Base-by-base conservation (phyloP, 1,140 invertebrate genomes). In the Neuroterus valhalla region DNA sequence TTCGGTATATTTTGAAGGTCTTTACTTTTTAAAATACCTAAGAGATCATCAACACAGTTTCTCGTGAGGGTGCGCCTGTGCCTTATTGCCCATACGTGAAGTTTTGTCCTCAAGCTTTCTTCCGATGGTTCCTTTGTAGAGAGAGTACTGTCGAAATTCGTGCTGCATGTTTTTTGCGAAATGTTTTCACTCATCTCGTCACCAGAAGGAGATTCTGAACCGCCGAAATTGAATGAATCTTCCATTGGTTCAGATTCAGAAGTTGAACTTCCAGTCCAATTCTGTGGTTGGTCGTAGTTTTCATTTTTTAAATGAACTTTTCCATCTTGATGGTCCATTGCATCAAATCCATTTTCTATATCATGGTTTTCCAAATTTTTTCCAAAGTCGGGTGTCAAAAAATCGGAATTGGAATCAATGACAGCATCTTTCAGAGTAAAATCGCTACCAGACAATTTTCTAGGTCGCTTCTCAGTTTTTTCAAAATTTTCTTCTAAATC, bases 31-130 rank as follows among this genome's bases (percentile, higher is more conserved):
- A 75, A 67, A 23, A 66, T 14, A n/a, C 3, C 12, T 31, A 70
- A 52, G 23, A 74, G 55, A 66, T 72, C 66, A 19, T 72, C 38
- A 23, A 68, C 26, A 43, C 31, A 68, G 3, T 70, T 76, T 45
- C 71, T 55, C 12, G 66, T 75, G 50, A 71, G 19, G 15, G n/a
- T 50, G n/a, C 10, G n/a, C 10, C 48, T 50, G 15, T 50, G 19
- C 19, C 19, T 50, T 12, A 50, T 50, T 50, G 48, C 48, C 48
- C 48, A 50, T 5, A 50, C 17, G 2, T 50, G 48, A 15, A 50
- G 10, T 12, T 17, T 17, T 19, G 15, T 50, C 19, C 48, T 50
- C 17, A 50, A 50, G 19, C 19, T 50, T 2, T 17, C 2, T 15
- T n/a, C 1, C 19, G 6, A 3, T 17, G 5, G n/a, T 50, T 50